Evolutionary conservation across 2,113 vertebrate species (phyloP).

Genomic region (Siphamia tubifer): DNA sequence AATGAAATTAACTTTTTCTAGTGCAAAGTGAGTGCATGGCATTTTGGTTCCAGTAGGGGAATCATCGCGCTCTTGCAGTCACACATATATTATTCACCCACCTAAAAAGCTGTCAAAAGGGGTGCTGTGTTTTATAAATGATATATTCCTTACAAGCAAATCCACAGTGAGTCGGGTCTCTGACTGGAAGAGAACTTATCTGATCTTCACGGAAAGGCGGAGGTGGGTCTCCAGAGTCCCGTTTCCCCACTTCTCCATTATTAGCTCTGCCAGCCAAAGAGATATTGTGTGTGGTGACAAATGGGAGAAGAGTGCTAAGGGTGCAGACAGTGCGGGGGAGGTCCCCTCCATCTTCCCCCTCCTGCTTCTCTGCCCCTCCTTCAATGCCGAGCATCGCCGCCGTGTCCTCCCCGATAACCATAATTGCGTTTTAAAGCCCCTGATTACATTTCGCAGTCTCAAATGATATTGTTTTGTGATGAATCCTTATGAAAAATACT

Average conservation of each 20-base stretch:
- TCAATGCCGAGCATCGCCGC: not conserved
- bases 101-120: slow-evolving; percentile 52
- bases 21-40: not conserved
- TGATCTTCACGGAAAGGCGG: slow-evolving; percentile 57
- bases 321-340: slow-evolving; percentile 65
- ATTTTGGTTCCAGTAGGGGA: not conserved
- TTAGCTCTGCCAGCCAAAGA: slow-evolving; percentile 75
- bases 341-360: slow-evolving; percentile 17
- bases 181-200: slow-evolving; percentile 63
- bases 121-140: slow-evolving; percentile 50
- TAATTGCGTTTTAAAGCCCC: slow-evolving; percentile 78
- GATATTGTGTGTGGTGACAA: slow-evolving; percentile 74
- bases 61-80: not conserved
- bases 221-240: slow-evolving; percentile 69
- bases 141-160: slow-evolving; percentile 37
- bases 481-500: slow-evolving; percentile 79
- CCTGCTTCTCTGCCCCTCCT: not conserved
- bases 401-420: slow-evolving; percentile 66
- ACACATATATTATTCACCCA: slow-evolving; percentile 53
- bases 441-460: slow-evolving; percentile 79
- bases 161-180: slow-evolving; percentile 12
- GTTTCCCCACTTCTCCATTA: slow-evolving; percentile 65
- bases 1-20: slow-evolving; percentile 40
- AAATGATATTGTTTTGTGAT: slow-evolving; percentile 76
- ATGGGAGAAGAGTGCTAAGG: slow-evolving; percentile 55